These are phyloP conservation scores for Podilymbus podiceps DNA, from an alignment of 2,113 vertebrate genomes.

Conservation along the genomic window DNA sequence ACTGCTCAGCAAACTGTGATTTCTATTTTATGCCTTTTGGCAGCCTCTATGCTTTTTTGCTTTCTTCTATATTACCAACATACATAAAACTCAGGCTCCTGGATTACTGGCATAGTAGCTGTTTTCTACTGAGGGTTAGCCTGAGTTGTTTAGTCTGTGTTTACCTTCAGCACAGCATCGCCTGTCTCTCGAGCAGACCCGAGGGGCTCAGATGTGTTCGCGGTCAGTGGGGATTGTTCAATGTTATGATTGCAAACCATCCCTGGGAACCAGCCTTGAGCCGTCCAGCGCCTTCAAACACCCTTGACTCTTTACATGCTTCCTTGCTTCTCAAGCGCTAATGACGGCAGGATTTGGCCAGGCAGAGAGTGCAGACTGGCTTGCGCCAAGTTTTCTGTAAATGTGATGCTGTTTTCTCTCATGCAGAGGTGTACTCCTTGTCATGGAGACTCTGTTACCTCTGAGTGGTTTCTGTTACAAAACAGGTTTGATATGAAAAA, in stretches of 20 bases:
- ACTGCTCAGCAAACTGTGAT: not conserved
- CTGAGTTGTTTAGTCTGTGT: not conserved
- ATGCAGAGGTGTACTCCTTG: not conserved
- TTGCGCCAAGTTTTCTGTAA: not conserved
- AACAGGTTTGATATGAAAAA: not conserved
- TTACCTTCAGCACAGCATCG: not conserved
- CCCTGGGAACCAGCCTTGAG: not conserved
- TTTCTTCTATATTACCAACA: not conserved
- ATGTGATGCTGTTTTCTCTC: not conserved
- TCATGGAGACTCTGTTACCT: not conserved
- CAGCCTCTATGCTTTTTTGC: not conserved
- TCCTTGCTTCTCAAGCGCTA: not conserved
- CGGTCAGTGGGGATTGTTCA: not conserved
- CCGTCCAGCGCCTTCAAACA: not conserved
- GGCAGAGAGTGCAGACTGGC: not conserved
- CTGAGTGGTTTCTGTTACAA: not conserved
- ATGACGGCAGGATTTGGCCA: not conserved
- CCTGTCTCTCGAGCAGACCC: not conserved
- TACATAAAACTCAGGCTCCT: not conserved
- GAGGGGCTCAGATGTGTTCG: not conserved
- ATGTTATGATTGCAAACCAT: not conserved
- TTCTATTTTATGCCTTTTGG: constrained; percentile 28
- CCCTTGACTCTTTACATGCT: not conserved
- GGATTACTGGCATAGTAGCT: not conserved
- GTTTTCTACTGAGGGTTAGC: not conserved